Conservation (phyloP, 2,113 vertebrate genomes). For the Platichthys stellatus region DNA sequence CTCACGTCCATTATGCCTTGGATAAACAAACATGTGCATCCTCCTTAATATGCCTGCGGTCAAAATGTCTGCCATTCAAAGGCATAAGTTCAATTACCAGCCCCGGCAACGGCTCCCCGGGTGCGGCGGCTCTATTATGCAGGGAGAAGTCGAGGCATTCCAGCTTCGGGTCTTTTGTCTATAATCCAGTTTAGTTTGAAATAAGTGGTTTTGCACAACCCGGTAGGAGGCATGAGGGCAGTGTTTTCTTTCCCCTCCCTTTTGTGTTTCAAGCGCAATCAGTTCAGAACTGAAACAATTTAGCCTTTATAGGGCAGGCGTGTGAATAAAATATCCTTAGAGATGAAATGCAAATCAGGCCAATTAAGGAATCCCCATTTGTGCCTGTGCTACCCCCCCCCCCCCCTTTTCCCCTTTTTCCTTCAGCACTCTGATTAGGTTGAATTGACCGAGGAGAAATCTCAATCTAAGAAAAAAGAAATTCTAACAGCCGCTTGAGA, state of each 20-base stretch:
- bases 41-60: slow-evolving; percentile 56
- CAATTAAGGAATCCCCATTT: slow-evolving; percentile 70
- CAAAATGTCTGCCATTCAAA: slow-evolving; percentile 65
- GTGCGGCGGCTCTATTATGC: slow-evolving; percentile 62
- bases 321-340: slow-evolving; percentile 78
- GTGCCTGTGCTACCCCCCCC: slow-evolving; percentile 13
- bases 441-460: slow-evolving; percentile 51
- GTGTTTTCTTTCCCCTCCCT: slow-evolving; percentile 43
- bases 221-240: slow-evolving; percentile 66
- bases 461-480: slow-evolving; percentile 21
- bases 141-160: slow-evolving; percentile 72
- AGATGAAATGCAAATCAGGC: slow-evolving; percentile 81
- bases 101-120: slow-evolving; percentile 53
- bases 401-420: slow-evolving; percentile 18
- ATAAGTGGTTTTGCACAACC: slow-evolving; percentile 84
- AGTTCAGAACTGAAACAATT: slow-evolving; percentile 81
- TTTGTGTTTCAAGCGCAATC: slow-evolving; percentile 75
- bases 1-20: slow-evolving; percentile 45
- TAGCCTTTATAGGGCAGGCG: slow-evolving; percentile 80
- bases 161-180: slow-evolving; percentile 75
- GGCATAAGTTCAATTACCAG: slow-evolving; percentile 77
- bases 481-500: not conserved
- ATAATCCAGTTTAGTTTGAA: slow-evolving; percentile 87
- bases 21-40: slow-evolving; percentile 63
- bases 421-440: slow-evolving; percentile 41